Evolutionary conservation across 92 coral and sea anemone species (phyloP).

Genomic region (Palythoa caribaeorum): DNA sequence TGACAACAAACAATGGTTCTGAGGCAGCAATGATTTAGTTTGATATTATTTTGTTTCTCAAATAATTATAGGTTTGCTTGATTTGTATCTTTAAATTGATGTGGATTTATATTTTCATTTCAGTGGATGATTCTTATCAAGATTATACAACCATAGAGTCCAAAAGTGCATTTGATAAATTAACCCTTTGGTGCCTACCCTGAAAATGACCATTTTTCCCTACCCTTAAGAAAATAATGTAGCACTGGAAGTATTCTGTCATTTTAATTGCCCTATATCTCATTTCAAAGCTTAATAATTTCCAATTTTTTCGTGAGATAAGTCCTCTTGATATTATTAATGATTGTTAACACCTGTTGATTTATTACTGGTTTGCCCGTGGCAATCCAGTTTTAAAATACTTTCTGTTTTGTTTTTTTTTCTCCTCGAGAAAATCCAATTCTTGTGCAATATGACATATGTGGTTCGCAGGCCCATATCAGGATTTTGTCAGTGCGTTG

Average conservation of each 20-base stretch:
- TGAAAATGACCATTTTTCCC: no score
- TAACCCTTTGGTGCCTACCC: no score
- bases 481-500: no score
- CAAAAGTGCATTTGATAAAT: no score
- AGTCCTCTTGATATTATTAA: background rate
- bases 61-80: conserved; percentile 6
- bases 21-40: conserved; percentile 6
- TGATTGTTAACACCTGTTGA: background rate
- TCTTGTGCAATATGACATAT: no score
- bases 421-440: no score
- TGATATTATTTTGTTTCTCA: conserved; percentile 17
- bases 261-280: background rate
- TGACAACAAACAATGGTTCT: conserved; percentile 3
- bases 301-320: background rate
- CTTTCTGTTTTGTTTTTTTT: no score
- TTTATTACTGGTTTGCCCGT: no score
- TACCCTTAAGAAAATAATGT: no score
- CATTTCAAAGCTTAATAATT: background rate
- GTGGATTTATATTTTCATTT: conserved; percentile 8
- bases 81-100: conserved; percentile 8
- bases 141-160: no score
- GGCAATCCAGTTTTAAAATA: no score
- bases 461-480: no score
- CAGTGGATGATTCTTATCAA: conserved; percentile 17
- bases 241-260: background rate